Evolutionary conservation across 2,113 vertebrate species (phyloP).

Genomic region (Platysternon megacephalum): DNA sequence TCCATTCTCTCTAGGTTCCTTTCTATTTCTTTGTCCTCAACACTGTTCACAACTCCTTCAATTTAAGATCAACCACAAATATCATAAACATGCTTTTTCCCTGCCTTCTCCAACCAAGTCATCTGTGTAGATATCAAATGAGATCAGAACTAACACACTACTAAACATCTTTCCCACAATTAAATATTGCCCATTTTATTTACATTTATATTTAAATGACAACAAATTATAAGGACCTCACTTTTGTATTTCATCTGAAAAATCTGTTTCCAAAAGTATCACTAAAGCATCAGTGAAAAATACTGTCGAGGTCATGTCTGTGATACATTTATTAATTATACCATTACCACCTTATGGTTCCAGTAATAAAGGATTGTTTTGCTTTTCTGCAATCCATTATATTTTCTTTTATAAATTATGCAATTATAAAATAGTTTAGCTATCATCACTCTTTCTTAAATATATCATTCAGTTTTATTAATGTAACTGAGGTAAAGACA

Average conservation of each 20-base stretch:
- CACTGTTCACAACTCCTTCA: background rate
- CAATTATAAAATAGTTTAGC: background rate
- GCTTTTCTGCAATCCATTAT: background rate
- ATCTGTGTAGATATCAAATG: background rate
- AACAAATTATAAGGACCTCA: background rate
- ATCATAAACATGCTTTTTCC: background rate
- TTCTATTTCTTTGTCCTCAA: background rate
- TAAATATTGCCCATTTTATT: background rate
- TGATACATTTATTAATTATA: background rate
- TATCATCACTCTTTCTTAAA: background rate
- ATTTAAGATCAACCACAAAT: background rate
- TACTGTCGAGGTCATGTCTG: background rate
- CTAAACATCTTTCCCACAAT: background rate
- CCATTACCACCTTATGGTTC: background rate
- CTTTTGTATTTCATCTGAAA: background rate
- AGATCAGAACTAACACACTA: background rate
- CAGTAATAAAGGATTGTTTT: background rate
- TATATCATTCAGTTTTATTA: background rate
- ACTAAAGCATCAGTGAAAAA: background rate
- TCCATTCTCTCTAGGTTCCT: background rate
- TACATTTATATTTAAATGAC: background rate
- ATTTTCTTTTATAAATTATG: background rate
- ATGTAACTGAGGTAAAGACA: background rate
- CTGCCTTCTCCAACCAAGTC: background rate
- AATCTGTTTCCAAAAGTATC: background rate